These are phyloP conservation scores for Paralvinella palmiformis DNA, from an alignment of 1,140 invertebrate genomes.

Conservation along the genomic window DNA sequence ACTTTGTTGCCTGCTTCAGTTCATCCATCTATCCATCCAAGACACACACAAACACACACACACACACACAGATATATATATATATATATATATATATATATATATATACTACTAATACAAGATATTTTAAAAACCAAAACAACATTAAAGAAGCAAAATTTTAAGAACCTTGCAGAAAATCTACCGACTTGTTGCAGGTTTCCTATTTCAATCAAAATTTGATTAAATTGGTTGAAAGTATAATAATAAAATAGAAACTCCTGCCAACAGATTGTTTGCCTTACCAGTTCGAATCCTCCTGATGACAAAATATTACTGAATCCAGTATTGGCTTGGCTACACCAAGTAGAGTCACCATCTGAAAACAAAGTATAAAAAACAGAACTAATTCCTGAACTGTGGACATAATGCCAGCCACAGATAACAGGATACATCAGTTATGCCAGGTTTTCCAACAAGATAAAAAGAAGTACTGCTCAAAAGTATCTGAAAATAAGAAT, in stretches of 20 bases:
- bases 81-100: not conserved
- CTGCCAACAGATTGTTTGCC: too few species aligned
- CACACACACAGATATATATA: not conserved
- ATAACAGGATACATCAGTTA: too few species aligned
- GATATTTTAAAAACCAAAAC: not conserved
- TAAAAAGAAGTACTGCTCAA: too few species aligned
- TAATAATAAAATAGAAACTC: too few species aligned
- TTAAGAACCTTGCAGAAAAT: too few species aligned
- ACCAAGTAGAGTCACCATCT: slow-evolving; percentile 60
- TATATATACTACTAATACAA: not conserved
- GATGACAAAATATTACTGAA: slow-evolving; percentile 97
- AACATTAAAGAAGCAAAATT: too few species aligned
- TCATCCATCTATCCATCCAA: not conserved
- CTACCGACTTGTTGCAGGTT: too few species aligned
- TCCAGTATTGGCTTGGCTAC: slow-evolving; percentile 92
- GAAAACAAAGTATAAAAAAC: slow-evolving; percentile 13
- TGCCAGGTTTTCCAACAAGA: too few species aligned
- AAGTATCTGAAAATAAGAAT: too few species aligned
- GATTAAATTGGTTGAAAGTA: too few species aligned
- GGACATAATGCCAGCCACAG: too few species aligned
- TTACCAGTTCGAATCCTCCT: slow-evolving; percentile 91
- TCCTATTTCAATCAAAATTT: too few species aligned
- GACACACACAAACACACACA: not conserved
- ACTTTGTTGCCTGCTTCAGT: not conserved
- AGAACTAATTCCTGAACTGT: not conserved